Base-by-base conservation (phyloP, 1,140 invertebrate genomes). In the Bombus pyrosoma region DNA sequence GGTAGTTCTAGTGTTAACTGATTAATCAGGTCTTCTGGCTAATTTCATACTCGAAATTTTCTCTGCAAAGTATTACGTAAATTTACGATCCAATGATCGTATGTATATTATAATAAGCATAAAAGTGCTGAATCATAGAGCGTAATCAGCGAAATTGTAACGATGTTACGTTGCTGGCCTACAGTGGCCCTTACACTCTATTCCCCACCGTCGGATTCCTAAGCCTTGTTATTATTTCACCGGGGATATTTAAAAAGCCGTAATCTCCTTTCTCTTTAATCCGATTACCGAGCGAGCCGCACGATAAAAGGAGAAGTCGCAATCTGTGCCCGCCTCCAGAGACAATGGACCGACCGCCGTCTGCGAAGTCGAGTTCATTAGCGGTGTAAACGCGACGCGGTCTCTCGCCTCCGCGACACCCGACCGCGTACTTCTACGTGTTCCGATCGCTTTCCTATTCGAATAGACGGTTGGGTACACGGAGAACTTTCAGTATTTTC, bases 171-270 rank as follows among this genome's bases (percentile, higher is more conserved):
- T 68, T 34, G 64, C 32, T 68, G 13, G 64, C 47, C 47, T 53
- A 53, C 18, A 53, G 18, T 13, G 32, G 1, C 1, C 37, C 25
- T 39, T 5, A 13, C 28, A 32, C 37, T 39, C 43, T 28, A 25
- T 32, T 28, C 75, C 57, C 5, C 57, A 13, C 12, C 59, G 57
- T 43, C n/a, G 78, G 47, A 73, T 85, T 73, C 41, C 77, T 73
- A 85, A 85, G 68, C 43, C 83, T 85, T 85, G 76, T 85, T 85
- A 85, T 85, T 85, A 85, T 85, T 85, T 85, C 83, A 85, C 76
- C 68, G 68, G 83, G 81, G 76, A 85, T 85, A 85, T 85, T 85
- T 85, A 85, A 80, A 85, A 85, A 85, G 83, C 68, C 53, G 77
- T 85, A 85, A 85, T 80, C 83, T 85, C 77, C 77, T 85, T 85